Evolutionary conservation across 1,140 invertebrate genomes (phyloP).

Genomic region (Orchesella cincta): DNA sequence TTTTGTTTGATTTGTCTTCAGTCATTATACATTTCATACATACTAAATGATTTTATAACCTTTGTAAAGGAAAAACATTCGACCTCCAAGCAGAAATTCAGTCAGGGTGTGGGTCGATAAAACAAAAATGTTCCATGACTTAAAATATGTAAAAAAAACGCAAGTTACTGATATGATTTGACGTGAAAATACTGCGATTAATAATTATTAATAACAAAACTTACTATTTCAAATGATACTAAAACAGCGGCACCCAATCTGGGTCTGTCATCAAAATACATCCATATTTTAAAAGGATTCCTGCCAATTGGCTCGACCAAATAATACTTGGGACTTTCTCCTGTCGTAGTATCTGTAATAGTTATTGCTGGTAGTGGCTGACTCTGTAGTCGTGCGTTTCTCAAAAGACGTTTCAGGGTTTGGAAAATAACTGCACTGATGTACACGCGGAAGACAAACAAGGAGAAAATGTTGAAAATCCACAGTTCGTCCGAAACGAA

Average conservation of each 20-base stretch:
- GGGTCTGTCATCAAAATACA: constrained; percentile 29
- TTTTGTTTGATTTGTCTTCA: background rate
- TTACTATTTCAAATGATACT: constrained; percentile 14
- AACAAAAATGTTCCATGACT: constrained; percentile 33
- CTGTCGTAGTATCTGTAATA: background rate
- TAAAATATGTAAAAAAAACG: background rate
- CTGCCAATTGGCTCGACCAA: constrained; percentile 37
- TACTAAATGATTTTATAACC: background rate
- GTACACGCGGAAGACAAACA: constrained; percentile 33
- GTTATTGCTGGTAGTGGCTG: background rate
- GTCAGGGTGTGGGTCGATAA: constrained; percentile 29
- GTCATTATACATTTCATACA: background rate
- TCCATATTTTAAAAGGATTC: constrained; percentile 8
- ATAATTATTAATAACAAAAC: background rate
- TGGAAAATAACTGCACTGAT: constrained; percentile 26
- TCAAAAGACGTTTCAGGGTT: constrained; percentile 9
- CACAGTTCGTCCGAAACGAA: constrained; percentile 33
- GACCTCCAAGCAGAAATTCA: constrained; percentile 34
- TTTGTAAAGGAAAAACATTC: constrained; percentile 33
- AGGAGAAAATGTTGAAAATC: constrained; percentile 26
- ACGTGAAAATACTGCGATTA: background rate
- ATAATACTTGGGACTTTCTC: constrained; percentile 13
- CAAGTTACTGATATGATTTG: background rate
- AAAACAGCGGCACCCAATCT: constrained; percentile 24
- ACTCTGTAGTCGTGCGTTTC: constrained; percentile 24